phyloP scores from a whole-genome alignment of 2,113 vertebrate genomes.

The Microtus richardsoni region DNA sequence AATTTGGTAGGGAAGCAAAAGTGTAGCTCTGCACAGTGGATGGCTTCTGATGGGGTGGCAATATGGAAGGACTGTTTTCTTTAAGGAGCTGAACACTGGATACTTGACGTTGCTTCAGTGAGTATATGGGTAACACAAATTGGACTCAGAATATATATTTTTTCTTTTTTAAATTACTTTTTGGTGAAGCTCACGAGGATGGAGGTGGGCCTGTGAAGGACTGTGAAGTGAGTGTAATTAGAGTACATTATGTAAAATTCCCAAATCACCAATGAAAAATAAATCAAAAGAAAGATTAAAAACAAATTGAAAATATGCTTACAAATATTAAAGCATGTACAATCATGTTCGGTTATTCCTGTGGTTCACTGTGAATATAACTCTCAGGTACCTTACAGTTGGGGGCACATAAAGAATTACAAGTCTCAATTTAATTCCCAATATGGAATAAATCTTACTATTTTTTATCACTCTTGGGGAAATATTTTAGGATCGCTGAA shows the following conservation, averaged over 20 bases:
- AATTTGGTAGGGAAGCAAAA: background rate
- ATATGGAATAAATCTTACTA: conserved; percentile 59
- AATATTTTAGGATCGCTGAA: conserved; percentile 80
- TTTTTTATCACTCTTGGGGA: background rate
- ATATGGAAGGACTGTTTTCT: background rate
- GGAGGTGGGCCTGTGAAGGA: background rate
- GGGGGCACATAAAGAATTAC: conserved; percentile 32
- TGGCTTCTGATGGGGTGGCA: background rate
- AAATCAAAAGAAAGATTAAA: background rate
- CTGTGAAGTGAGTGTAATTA: background rate
- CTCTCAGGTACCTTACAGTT: background rate
- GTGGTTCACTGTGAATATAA: background rate
- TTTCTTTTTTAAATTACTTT: background rate
- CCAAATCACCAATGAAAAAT: background rate
- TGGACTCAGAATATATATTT: background rate
- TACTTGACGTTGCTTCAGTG: background rate
- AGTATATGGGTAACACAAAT: background rate
- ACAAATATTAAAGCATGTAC: background rate
- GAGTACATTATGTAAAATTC: background rate
- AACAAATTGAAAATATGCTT: background rate
- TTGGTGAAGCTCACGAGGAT: background rate
- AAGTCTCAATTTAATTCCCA: conserved; percentile 60
- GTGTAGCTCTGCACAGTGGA: background rate
- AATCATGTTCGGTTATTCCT: background rate
- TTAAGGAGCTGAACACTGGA: background rate